These are phyloP conservation scores for Halictus quadricinctus DNA, from an alignment of 2,888 invertebrate genomes.

Conservation along the genomic window DNA sequence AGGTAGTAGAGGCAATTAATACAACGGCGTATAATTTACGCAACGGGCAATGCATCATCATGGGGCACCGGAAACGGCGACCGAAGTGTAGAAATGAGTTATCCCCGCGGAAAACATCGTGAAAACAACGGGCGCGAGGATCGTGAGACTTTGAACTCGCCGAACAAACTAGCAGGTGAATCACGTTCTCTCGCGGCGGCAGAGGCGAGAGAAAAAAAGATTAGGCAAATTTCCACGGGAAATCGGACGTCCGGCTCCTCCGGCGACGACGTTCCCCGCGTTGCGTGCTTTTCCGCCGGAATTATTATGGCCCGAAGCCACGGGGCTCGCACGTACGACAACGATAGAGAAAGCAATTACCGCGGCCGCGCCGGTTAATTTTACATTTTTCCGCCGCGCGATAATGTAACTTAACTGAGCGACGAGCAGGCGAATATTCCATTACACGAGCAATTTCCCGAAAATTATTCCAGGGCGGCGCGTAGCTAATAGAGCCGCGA, in stretches of 20 bases:
- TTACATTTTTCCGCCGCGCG: conserved; percentile 48
- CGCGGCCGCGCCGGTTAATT: conserved; percentile 46
- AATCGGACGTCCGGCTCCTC: conserved; percentile 17
- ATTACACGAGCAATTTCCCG: conserved; percentile 67
- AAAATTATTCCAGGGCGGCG: conserved; percentile 56
- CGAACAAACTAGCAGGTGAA: conserved; percentile 12
- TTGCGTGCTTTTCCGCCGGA: conserved; percentile 15
- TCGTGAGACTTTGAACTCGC: conserved; percentile 22
- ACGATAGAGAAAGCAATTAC: conserved; percentile 57
- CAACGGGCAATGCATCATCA: not conserved
- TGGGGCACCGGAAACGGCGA: not conserved
- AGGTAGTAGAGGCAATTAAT: not conserved
- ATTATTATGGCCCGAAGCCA: conserved; percentile 51
- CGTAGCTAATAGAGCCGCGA: conserved; percentile 48
- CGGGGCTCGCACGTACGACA: conserved; percentile 24
- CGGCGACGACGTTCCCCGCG: conserved; percentile 11
- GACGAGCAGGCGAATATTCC: conserved; percentile 63
- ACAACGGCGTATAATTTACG: not conserved
- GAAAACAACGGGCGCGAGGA: conserved; percentile 9
- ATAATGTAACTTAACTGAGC: conserved; percentile 52
- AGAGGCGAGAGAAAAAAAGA: not conserved
- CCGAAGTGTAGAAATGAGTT: conserved; percentile 11
- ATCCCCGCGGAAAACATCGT: conserved; percentile 6
- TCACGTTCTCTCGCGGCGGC: not conserved
- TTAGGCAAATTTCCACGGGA: conserved; percentile 33